These are phyloP conservation scores for Drosophila leontia DNA, from an alignment of 1,140 invertebrate species.

Conservation along the genomic window DNA sequence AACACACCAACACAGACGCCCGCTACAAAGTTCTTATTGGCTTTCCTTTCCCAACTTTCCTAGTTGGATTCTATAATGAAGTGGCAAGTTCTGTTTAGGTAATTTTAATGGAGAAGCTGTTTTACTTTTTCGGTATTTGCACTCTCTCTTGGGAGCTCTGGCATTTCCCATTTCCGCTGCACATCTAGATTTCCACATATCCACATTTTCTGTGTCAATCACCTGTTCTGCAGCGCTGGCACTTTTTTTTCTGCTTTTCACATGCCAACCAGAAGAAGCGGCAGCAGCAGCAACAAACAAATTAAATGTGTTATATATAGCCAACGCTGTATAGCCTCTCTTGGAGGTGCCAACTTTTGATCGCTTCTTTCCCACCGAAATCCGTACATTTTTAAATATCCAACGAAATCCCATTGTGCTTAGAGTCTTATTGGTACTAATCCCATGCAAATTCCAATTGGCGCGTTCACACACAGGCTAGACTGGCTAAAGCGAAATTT, in stretches of 20 bases:
- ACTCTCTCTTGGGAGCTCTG: constrained; percentile 11
- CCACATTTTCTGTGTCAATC: constrained; percentile 71
- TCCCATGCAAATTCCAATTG: constrained; percentile 30
- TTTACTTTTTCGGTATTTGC: constrained; percentile 13
- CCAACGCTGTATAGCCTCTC: not conserved
- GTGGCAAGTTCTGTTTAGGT: constrained; percentile 22
- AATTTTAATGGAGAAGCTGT: constrained; percentile 35
- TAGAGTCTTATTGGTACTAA: constrained; percentile 19
- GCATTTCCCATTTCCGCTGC: constrained; percentile 60
- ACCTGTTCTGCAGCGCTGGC: constrained; percentile 69
- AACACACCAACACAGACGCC: constrained; percentile 30
- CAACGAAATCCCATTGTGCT: constrained; percentile 39
- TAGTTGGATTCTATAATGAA: constrained; percentile 33
- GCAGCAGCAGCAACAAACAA: constrained; percentile 43
- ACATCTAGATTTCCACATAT: constrained; percentile 25
- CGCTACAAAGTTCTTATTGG: constrained; percentile 27
- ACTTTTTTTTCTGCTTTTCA: constrained; percentile 32
- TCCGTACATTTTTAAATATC: constrained; percentile 18
- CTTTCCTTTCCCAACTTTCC: constrained; percentile 1
- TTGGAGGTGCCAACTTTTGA: constrained; percentile 38
- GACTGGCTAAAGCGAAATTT: not conserved
- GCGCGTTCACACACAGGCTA: constrained; percentile 18
- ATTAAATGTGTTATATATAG: constrained; percentile 47
- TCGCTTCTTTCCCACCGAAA: constrained; percentile 41
- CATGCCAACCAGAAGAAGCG: constrained; percentile 36